Percentiles rank a stretch among this genome's conserved stretches.
phyloP scores from a whole-genome alignment of 1,140 invertebrate species.

The Tribolium castaneum region DNA sequence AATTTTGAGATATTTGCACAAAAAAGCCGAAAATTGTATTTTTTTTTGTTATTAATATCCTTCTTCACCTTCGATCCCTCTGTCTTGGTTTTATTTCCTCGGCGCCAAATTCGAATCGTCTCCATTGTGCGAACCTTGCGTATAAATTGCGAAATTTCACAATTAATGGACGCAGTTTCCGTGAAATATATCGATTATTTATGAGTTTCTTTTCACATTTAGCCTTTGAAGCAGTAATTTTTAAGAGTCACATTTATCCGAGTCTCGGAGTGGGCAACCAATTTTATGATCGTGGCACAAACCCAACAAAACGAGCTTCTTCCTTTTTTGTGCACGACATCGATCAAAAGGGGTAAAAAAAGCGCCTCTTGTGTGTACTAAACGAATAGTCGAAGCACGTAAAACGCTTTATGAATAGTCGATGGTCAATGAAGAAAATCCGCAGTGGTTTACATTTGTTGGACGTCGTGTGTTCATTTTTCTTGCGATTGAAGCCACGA shows the following conservation, averaged over 20 bases:
- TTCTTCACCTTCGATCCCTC: no score
- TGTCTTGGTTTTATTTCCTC: neutral
- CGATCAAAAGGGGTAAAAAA: constrained; percentile 15
- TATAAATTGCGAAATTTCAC: constrained; percentile 45
- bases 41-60: no score
- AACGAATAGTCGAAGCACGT: constrained; percentile 10
- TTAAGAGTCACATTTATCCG: constrained; percentile 14
- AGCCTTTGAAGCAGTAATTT: constrained; percentile 30
- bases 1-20: no score
- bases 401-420: neutral
- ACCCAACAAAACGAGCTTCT: constrained; percentile 16
- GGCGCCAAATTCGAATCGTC: neutral
- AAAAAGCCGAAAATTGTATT: no score
- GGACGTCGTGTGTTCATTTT: constrained; percentile 9
- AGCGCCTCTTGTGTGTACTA: neutral
- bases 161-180: constrained; percentile 42
- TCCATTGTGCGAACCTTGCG: neutral
- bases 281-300: constrained; percentile 28
- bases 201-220: constrained; percentile 40
- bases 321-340: constrained; percentile 13
- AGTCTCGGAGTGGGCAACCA: constrained; percentile 1
- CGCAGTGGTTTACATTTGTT: neutral
- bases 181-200: constrained; percentile 47
- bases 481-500: constrained; percentile 11
- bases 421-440: constrained; percentile 3